Base-by-base conservation (phyloP, 2,888 invertebrate genomes). In the Volucella zonaria region DNA sequence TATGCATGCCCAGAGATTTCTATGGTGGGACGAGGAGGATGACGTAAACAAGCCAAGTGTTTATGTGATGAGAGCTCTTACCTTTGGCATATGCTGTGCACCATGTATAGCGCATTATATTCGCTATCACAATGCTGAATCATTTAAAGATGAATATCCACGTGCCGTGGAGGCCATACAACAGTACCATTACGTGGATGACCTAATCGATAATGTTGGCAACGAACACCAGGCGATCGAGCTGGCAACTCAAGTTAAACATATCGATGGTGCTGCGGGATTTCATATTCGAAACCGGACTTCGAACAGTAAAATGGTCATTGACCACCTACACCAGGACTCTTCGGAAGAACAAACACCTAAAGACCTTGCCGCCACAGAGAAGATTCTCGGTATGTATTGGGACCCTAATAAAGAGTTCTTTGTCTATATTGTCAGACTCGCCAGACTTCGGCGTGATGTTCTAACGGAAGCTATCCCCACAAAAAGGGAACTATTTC, bases 1-100 rank as follows among this genome's bases (percentile, higher is more conserved):
- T 58, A 75, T 75, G 52, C 31, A 31, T 31, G 31, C 31, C 31
- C 31, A 31, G 31, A 31, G 31, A 31, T 31, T 31, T 31, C 31
- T 31, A 6, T 31, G 31, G 54, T 54, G 89, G 88, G 81, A 88
- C 18, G 15, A 61, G 14, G 58, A 59, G 11, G 78, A 85, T 42
- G 47, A 59, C 4, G 49, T 49, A 49, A 31, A 31, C 31, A 45
- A 45, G 58, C 31, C 31, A 31, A 23, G 23, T 23, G 23, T 23
- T 23, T 23, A 23, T 23, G 23, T 23, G 23, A 23, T 23, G 23
- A 23, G 23, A 23, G 23, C 23, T 23, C 23, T 23, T 23, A 23
- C 23, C 23, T 23, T n/a, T n/a, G n/a, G n/a, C n/a, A n/a, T n/a
- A n/a, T n/a, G n/a, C 8, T 83, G 80, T 49, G 70, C 76, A 8